Evolutionary conservation across 92 coral and sea anemone genomes (phyloP), one percentile per base, ranked within the genome.

Genomic region (Umimayanthus chanpuru): DNA sequence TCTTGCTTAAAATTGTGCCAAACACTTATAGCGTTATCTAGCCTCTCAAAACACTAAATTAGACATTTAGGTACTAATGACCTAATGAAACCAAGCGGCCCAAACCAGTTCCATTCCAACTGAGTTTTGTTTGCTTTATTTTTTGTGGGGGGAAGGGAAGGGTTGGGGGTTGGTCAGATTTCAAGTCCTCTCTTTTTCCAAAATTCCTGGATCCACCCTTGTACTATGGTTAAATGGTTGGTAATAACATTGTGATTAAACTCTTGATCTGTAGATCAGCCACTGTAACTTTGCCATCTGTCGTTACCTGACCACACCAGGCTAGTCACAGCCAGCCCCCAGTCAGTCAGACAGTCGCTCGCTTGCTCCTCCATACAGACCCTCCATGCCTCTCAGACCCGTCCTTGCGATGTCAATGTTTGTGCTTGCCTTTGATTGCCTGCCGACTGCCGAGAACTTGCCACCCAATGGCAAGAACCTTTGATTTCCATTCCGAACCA

Each of bases 251-350:
- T 49, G 77, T 89, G 90, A 92, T 92, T 91, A 92, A 91, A 90
- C 92, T 95, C 94, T 93, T 95, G 98, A 89, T 95, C 96, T 93
- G 67, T 95, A 95, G 98, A 95, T 95, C 92, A 91, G 92, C 96
- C 94, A 93, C 92, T 88, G 94, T 92, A 94, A 79, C 96, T 94
- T 87, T 93, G 93, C 94, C 93, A 85, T 94, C 93, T 90, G 88
- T 86, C 53, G 89, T 89, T 80, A 89, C 85, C 89, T 93, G 92
- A 91, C 94, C 94, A 94, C 96, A 92, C 71, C 88, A 89, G 95
- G 90, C 97, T 93, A 89, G 81, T 79, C 90, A 91, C 90, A 91
- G 88, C 88, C 93, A 90, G 85, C 92, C 70, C 89, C 86, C 92
- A 66, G 81, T 91, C 96, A 88, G 88, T 83, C 93, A 78, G 90